These are phyloP conservation scores for Penaeus indicus DNA, from an alignment of 1,140 invertebrate genomes.

Conservation along the genomic window DNA sequence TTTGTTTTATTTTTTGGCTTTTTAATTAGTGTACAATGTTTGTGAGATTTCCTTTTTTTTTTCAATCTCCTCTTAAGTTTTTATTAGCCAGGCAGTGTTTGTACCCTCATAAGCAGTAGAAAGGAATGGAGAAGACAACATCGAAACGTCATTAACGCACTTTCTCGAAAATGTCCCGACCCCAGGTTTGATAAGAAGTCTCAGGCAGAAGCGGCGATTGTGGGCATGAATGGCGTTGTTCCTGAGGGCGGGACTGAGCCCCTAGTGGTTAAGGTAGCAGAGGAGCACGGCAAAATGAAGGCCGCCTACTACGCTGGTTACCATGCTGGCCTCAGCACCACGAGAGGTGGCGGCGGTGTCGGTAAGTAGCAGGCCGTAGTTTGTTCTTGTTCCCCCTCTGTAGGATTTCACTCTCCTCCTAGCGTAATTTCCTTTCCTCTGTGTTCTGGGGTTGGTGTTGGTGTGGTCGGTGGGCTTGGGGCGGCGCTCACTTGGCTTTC, in stretches of 20 bases:
- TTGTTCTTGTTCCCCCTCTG: too few species aligned
- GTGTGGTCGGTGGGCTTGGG: too few species aligned
- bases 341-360: conserved; percentile 47
- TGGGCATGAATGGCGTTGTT: conserved; percentile 85
- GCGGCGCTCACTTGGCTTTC: too few species aligned
- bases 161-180: neutral
- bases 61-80: too few species aligned
- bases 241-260: conserved; percentile 87
- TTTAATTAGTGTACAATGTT: too few species aligned
- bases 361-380: too few species aligned
- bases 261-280: conserved; percentile 88
- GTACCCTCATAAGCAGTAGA: conserved; percentile 1
- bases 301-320: conserved; percentile 77
- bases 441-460: too few species aligned
- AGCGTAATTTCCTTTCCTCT: too few species aligned
- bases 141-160: neutral
- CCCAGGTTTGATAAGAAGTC: conserved; percentile 83
- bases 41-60: too few species aligned
- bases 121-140: neutral
- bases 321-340: conserved; percentile 61
- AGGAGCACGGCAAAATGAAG: conserved; percentile 93
- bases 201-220: conserved; percentile 90
- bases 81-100: neutral
- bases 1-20: too few species aligned
- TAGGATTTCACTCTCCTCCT: too few species aligned